Conservation (phyloP, 2,113 vertebrate species). For the Parus major region DNA sequence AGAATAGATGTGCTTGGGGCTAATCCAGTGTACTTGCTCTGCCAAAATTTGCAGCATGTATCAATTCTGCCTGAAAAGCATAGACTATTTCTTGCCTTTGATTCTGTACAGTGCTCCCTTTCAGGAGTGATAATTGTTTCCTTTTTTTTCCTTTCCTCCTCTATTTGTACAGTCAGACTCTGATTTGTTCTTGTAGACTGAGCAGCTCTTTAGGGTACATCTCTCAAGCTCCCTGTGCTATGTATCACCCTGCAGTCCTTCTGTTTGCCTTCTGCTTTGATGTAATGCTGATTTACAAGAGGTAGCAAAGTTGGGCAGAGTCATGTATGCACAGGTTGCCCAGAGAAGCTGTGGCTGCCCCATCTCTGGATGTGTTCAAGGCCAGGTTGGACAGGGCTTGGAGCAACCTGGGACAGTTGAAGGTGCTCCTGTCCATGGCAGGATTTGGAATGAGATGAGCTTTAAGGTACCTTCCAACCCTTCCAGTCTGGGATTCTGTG, state of each 20-base stretch:
- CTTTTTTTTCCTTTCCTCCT: background rate
- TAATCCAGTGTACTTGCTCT: background rate
- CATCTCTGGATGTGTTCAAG: background rate
- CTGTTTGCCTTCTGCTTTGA: background rate
- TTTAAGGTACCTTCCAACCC: background rate
- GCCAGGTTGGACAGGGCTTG: background rate
- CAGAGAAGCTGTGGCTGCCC: background rate
- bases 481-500: background rate
- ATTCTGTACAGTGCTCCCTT: background rate
- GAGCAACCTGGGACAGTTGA: background rate
- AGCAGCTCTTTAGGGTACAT: background rate
- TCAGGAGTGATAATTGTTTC: background rate
- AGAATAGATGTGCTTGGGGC: background rate
- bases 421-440: background rate
- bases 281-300: background rate
- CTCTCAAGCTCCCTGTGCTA: background rate
- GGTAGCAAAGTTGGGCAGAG: background rate
- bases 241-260: background rate
- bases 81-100: background rate
- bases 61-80: background rate
- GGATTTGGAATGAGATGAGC: background rate
- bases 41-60: fast-evolving
- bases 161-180: background rate
- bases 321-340: background rate
- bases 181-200: background rate